Conservation (phyloP, 2,797 vertebrate genomes). For the Taeniopygia guttata region DNA sequence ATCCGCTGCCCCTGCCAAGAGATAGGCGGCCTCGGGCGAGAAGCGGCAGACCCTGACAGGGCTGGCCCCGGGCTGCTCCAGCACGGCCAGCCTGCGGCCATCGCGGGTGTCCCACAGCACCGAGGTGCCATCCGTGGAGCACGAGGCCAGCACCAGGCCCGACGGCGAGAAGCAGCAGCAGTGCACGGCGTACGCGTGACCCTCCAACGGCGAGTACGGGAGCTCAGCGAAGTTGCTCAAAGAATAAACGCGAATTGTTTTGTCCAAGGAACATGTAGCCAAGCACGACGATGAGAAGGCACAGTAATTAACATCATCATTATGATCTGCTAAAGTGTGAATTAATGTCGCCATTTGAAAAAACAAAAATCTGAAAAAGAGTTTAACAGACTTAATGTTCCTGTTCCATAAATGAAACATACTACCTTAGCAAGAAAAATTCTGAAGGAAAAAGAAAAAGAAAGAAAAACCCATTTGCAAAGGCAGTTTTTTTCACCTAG, state of each 20-base stretch:
- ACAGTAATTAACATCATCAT: constrained; percentile 90
- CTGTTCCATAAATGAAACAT: background rate
- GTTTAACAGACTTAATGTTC: background rate
- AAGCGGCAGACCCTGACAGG: constrained; percentile 87
- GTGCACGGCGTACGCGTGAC: constrained; percentile 90
- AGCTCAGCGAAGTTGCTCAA: constrained; percentile 80
- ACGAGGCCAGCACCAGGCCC: constrained; percentile 86
- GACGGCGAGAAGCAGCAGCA: constrained; percentile 92
- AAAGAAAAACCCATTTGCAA: background rate
- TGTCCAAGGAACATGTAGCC: constrained; percentile 93
- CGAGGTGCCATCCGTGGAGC: constrained; percentile 90
- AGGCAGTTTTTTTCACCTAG: background rate
- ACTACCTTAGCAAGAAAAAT: background rate
- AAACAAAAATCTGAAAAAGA: constrained; percentile 58
- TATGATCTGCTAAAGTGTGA: constrained; percentile 84
- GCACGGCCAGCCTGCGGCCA: constrained; percentile 78
- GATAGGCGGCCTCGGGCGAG: constrained; percentile 74
- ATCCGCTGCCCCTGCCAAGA: constrained; percentile 88
- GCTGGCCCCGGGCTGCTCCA: constrained; percentile 85
- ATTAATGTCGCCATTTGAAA: constrained; percentile 85
- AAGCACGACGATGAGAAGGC: constrained; percentile 84
- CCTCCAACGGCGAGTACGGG: constrained; percentile 85
- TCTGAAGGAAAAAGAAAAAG: background rate
- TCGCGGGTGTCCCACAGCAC: constrained; percentile 81
- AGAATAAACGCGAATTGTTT: constrained; percentile 86